phyloP scores from a whole-genome alignment of 2,797 vertebrate genomes.

The Sylvia borin region DNA sequence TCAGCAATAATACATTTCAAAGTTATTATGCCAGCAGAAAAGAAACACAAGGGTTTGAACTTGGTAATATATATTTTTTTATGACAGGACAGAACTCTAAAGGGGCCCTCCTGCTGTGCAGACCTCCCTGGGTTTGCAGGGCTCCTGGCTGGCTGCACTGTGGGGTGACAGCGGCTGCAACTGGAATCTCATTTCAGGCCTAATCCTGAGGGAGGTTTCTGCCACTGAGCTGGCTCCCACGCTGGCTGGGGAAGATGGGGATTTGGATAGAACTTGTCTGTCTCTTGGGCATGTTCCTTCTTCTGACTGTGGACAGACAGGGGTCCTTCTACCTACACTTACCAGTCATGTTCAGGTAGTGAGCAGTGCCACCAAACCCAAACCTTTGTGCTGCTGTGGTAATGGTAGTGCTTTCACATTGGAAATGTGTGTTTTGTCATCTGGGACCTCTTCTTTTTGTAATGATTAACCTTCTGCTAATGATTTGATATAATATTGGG shows the following conservation, averaged over 20 bases:
- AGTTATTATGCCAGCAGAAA: constrained; percentile 72
- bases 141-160: not conserved
- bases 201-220: not conserved
- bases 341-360: fast-evolving
- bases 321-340: not conserved
- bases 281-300: not conserved
- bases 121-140: not conserved
- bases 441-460: constrained; percentile 7
- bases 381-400: not conserved
- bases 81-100: constrained; percentile 50
- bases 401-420: not conserved
- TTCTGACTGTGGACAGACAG: not conserved
- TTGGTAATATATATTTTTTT: constrained; percentile 60
- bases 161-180: fast-evolving
- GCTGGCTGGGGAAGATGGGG: not conserved
- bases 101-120: not conserved
- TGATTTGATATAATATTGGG: constrained; percentile 12
- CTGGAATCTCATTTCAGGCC: not conserved
- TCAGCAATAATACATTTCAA: constrained; percentile 69
- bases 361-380: fast-evolving
- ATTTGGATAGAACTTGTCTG: not conserved
- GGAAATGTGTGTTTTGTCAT: constrained; percentile 19
- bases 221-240: fast-evolving
- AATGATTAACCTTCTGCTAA: constrained; percentile 38
- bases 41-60: constrained; percentile 67